Conservation (phyloP, 2,797 vertebrate species). For the Lacerta viridis region DNA sequence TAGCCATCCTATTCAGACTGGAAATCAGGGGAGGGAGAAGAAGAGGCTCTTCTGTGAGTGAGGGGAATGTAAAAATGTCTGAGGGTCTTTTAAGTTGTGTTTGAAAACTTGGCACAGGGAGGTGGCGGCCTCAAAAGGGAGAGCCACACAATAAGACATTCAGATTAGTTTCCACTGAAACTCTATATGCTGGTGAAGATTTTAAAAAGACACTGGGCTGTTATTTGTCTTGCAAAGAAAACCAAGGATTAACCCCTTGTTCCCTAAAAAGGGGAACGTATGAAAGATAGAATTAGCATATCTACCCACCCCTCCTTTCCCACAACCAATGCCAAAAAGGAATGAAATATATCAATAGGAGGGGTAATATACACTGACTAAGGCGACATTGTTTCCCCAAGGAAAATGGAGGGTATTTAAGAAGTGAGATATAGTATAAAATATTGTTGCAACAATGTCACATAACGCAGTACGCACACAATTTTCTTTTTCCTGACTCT, state of each 20-base stretch:
- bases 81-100: conserved; percentile 38
- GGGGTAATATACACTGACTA: too few species aligned
- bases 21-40: conserved; percentile 38
- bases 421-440: background rate
- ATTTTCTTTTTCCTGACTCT: background rate
- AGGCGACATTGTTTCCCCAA: background rate
- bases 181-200: conserved; percentile 46
- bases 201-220: conserved; percentile 52
- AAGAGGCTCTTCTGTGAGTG: conserved; percentile 27
- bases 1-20: conserved; percentile 31
- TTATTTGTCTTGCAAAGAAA: conserved; percentile 48
- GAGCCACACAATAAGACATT: conserved; percentile 65
- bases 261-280: conserved; percentile 38
- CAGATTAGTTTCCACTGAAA: conserved; percentile 67
- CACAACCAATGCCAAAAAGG: background rate
- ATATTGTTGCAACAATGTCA: background rate
- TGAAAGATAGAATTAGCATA: background rate
- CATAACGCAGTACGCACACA: background rate
- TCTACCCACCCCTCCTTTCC: background rate
- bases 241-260: conserved; percentile 32
- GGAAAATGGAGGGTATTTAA: background rate
- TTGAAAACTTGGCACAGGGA: conserved; percentile 11
- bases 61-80: conserved; percentile 26
- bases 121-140: conserved; percentile 38
- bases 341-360: background rate